These are phyloP conservation scores for Cryptus viduatorius DNA, from an alignment of 2,888 invertebrate genomes.

Conservation along the genomic window DNA sequence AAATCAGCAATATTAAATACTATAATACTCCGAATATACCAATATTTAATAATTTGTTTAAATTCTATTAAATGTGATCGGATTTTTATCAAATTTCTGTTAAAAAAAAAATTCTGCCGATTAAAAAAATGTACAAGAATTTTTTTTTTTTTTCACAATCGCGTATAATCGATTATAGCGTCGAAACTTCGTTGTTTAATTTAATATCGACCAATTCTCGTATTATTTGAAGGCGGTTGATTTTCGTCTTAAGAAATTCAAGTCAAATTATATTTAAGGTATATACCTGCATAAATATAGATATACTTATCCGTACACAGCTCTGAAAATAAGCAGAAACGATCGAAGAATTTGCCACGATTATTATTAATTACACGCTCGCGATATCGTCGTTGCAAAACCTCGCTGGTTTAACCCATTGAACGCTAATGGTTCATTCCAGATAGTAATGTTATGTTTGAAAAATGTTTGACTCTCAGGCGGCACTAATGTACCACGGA, in stretches of 20 bases:
- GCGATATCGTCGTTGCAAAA: slow-evolving; percentile 38
- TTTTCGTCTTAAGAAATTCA: slow-evolving; percentile 8
- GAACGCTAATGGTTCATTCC: slow-evolving; percentile 40
- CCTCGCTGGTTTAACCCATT: slow-evolving; percentile 4
- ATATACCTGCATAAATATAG: background rate
- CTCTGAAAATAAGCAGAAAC: background rate
- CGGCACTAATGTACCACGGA: slow-evolving; percentile 31
- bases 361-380: slow-evolving; percentile 45
- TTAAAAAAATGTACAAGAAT: too few species aligned
- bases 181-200: background rate
- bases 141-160: too few species aligned
- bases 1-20: background rate
- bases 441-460: slow-evolving; percentile 39
- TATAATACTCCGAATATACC: background rate
- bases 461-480: slow-evolving; percentile 44
- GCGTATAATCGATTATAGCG: background rate
- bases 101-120: too few species aligned
- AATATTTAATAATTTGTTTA: background rate
- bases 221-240: background rate
- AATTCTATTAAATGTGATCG: background rate
- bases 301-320: background rate
- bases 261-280: slow-evolving; percentile 1
- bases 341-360: slow-evolving; percentile 36
- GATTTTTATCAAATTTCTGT: background rate
- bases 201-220: background rate